Conservation (phyloP, 2,888 invertebrate genomes). For the Monochamus alternatus region DNA sequence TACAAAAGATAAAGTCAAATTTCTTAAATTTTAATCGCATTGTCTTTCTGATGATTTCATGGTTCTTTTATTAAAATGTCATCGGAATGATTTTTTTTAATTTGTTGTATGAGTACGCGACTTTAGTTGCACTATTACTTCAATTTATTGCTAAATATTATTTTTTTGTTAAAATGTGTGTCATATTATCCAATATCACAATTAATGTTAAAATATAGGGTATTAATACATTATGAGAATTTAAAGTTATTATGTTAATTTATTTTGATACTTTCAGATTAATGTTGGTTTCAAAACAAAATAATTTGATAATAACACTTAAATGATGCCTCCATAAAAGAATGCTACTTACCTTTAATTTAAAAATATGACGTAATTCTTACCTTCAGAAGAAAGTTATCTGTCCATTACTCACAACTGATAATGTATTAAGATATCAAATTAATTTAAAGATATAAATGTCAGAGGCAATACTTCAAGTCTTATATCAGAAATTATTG, state of each 20-base stretch:
- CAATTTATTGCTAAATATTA: neutral
- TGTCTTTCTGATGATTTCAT: too few relatives aligned
- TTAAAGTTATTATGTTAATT: conserved; percentile 13
- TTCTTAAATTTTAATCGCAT: too few relatives aligned
- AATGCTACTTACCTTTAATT: conserved; percentile 10
- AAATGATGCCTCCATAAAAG: neutral
- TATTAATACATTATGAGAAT: neutral
- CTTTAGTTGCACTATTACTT: too few relatives aligned
- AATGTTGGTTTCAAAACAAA: conserved; percentile 1
- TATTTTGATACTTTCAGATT: neutral
- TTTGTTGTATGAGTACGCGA: too few relatives aligned
- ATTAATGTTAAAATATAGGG: neutral
- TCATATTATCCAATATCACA: neutral
- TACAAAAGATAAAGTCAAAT: too few relatives aligned
- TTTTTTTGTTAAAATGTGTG: conserved; percentile 1
- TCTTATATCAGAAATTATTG: too few relatives aligned
- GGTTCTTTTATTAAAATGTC: too few relatives aligned
- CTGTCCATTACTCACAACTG: neutral
- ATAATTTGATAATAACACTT: neutral
- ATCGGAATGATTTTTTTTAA: too few relatives aligned
- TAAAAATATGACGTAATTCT: conserved; percentile 10
- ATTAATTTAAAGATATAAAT: neutral
- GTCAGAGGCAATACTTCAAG: too few relatives aligned
- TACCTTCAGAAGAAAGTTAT: neutral
- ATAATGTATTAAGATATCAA: neutral